Conservation (phyloP, 1,140 invertebrate species). For the Paraescarpia echinospica region DNA sequence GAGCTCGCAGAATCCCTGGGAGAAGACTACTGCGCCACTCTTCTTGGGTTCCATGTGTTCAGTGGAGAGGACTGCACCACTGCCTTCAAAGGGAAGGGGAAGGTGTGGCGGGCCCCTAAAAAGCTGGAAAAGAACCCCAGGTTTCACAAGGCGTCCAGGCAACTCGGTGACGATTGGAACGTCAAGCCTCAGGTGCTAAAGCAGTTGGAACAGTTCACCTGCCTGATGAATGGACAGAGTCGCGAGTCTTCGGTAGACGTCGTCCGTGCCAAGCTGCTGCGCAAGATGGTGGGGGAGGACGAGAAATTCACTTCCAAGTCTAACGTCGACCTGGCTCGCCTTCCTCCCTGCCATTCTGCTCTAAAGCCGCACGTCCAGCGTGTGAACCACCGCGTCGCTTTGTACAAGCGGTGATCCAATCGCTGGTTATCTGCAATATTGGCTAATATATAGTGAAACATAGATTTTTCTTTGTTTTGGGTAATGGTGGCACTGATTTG, state of each 20-base stretch:
- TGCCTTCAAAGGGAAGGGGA: not conserved
- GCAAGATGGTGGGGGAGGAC: not conserved
- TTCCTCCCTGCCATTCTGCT: not conserved
- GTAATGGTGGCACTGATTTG: too few relatives aligned
- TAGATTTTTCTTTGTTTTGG: too few relatives aligned
- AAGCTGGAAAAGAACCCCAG: not conserved
- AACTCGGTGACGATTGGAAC: conserved; percentile 1
- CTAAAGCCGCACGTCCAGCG: not conserved
- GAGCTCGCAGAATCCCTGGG: not conserved
- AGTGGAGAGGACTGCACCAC: not conserved
- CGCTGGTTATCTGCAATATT: too few relatives aligned
- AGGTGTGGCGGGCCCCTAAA: too few relatives aligned
- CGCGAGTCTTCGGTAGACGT: not conserved
- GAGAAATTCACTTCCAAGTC: not conserved
- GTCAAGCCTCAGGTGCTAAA: not conserved
- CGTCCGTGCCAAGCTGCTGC: not conserved
- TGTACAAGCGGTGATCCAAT: too few relatives aligned
- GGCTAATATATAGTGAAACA: too few relatives aligned
- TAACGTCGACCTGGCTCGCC: not conserved
- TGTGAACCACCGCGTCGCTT: not conserved
- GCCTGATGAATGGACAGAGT: not conserved
- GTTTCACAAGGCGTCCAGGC: not conserved
- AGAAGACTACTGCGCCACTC: not conserved
- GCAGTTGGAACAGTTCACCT: not conserved
- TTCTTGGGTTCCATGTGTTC: not conserved